Evolutionary conservation across 2,797 vertebrate genomes (phyloP).

Genomic region (Lophius americanus): DNA sequence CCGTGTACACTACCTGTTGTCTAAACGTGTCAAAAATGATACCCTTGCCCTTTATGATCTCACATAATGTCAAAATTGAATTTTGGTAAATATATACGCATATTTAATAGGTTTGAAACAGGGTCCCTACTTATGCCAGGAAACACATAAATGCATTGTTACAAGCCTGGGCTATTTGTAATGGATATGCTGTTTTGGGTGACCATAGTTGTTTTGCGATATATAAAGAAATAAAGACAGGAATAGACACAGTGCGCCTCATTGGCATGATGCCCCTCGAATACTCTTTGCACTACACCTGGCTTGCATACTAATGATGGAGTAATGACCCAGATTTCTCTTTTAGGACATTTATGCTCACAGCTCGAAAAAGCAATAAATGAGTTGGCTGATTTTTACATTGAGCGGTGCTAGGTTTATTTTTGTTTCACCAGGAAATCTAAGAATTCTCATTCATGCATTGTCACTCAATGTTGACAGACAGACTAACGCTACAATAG

Average conservation of each 20-base stretch:
- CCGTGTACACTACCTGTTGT: background rate
- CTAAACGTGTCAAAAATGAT: background rate
- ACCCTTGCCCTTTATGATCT: constrained; percentile 22
- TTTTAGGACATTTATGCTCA: constrained; percentile 41
- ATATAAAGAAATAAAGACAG: constrained; percentile 7
- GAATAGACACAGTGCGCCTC: constrained; percentile 34
- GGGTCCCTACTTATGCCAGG: constrained; percentile 15
- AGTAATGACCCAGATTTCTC: constrained; percentile 75
- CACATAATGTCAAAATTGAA: constrained; percentile 9
- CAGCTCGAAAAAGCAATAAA: constrained; percentile 49
- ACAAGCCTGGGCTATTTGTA: constrained; percentile 18
- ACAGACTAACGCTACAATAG: background rate
- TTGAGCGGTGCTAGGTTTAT: constrained; percentile 11
- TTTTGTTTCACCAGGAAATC: constrained; percentile 20
- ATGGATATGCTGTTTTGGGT: constrained; percentile 34
- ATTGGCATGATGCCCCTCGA: constrained; percentile 60
- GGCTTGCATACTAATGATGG: constrained; percentile 76
- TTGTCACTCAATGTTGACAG: constrained; percentile 24
- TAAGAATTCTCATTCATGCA: constrained; percentile 17
- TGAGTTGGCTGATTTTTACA: constrained; percentile 30
- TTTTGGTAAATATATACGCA: constrained; percentile 17
- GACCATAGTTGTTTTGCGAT: constrained; percentile 46
- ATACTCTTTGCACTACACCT: constrained; percentile 77
- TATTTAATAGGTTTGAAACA: constrained; percentile 42
- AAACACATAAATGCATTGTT: constrained; percentile 34